Evolutionary conservation across 1,140 invertebrate species (phyloP).

Genomic region (Drosophila elegans): DNA sequence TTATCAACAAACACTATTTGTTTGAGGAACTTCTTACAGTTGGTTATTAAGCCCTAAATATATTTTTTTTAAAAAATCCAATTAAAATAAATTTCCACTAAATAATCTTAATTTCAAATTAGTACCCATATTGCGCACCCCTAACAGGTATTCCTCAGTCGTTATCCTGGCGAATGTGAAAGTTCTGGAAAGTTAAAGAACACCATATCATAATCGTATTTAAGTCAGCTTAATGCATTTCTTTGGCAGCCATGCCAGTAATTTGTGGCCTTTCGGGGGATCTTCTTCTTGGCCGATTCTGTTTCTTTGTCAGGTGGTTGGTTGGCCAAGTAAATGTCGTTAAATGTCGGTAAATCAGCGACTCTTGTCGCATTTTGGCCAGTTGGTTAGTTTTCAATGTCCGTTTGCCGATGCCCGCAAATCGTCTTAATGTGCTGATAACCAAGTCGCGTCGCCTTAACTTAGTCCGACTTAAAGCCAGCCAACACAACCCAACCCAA

Average conservation of each 20-base stretch:
- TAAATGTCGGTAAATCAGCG: slow-evolving; percentile 41
- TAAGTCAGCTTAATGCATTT: slow-evolving; percentile 17
- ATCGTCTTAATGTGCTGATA: slow-evolving; percentile 39
- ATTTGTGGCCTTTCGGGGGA: slow-evolving; percentile 3
- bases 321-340: background rate
- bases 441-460: slow-evolving; percentile 27
- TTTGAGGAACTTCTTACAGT: too few species aligned
- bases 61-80: too few species aligned
- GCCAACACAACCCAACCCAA: slow-evolving; percentile 2
- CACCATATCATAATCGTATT: slow-evolving; percentile 13
- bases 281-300: background rate
- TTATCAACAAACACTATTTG: too few species aligned
- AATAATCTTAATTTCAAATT: background rate
- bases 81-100: background rate
- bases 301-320: slow-evolving; percentile 41
- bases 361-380: slow-evolving; percentile 47
- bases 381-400: slow-evolving; percentile 34
- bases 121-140: background rate
- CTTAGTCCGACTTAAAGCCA: slow-evolving; percentile 6
- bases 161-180: slow-evolving; percentile 1
- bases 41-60: too few species aligned
- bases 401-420: slow-evolving; percentile 24
- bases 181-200: background rate
- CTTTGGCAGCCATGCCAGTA: slow-evolving; percentile 6
- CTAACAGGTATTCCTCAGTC: slow-evolving; percentile 12